phyloP scores from a whole-genome alignment of 2,888 invertebrate species.

The Tachina grossa region DNA sequence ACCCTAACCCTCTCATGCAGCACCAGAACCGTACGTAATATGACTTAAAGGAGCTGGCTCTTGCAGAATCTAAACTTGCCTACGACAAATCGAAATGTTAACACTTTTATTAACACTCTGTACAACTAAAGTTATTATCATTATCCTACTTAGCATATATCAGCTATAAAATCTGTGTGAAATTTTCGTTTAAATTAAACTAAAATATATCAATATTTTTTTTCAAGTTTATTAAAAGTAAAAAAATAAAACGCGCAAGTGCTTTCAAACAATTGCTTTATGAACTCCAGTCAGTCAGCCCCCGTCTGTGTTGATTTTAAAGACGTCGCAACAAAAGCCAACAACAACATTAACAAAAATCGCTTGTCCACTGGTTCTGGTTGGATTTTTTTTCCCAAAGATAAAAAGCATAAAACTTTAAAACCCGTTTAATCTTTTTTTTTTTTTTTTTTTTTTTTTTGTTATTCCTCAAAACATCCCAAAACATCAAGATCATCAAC shows the following conservation, averaged over 20 bases:
- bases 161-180: slow-evolving; percentile 65
- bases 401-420: slow-evolving; percentile 23
- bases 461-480: slow-evolving; percentile 38
- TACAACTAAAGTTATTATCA: slow-evolving; percentile 45
- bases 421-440: slow-evolving; percentile 66
- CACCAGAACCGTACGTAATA: too few relatives aligned
- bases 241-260: slow-evolving; percentile 55
- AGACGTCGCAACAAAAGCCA: slow-evolving; percentile 43
- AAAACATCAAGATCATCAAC: slow-evolving; percentile 61
- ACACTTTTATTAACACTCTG: slow-evolving; percentile 8
- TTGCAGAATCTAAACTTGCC: not conserved
- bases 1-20: too few relatives aligned
- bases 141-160: slow-evolving; percentile 50
- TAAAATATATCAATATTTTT: slow-evolving; percentile 49
- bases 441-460: slow-evolving; percentile 5
- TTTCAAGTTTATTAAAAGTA: slow-evolving; percentile 5
- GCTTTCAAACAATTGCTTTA: slow-evolving; percentile 68
- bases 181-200: slow-evolving; percentile 63
- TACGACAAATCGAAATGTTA: not conserved
- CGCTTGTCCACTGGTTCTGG: slow-evolving; percentile 54
- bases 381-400: not conserved
- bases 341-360: slow-evolving; percentile 24
- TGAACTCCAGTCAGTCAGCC: slow-evolving; percentile 59
- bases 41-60: too few relatives aligned
- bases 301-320: slow-evolving; percentile 57